phyloP scores from a whole-genome alignment of 1,140 invertebrate species.

The Papilio helenus region DNA sequence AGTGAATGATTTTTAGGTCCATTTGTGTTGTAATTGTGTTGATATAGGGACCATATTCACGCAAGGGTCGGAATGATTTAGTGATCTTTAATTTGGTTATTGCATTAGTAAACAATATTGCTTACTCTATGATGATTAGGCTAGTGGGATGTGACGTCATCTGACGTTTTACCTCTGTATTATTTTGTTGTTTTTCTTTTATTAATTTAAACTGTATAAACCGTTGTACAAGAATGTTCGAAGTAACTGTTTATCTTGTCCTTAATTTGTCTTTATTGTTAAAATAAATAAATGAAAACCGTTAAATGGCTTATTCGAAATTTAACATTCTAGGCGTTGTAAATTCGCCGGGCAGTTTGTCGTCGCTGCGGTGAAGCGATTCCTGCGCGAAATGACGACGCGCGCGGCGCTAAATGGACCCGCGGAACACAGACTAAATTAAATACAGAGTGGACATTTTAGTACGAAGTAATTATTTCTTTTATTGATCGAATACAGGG shows the following conservation, averaged over 20 bases:
- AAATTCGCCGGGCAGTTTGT: conserved; percentile 31
- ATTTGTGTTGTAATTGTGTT: conserved; percentile 69
- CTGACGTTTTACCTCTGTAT: no score
- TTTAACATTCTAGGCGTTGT: conserved; percentile 18
- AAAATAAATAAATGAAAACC: neutral
- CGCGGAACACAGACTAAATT: conserved; percentile 44
- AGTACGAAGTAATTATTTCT: neutral
- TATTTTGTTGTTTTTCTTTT: no score
- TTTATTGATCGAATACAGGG: neutral
- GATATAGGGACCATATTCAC: conserved; percentile 68
- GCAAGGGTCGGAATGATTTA: conserved; percentile 47
- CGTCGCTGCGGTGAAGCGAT: conserved; percentile 37
- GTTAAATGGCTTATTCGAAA: conserved; percentile 25
- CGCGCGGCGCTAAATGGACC: conserved; percentile 37
- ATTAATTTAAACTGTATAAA: no score
- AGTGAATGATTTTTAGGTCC: conserved; percentile 51
- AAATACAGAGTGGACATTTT: neutral
- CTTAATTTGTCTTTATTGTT: no score
- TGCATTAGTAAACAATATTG: conserved; percentile 40
- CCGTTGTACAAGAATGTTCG: no score
- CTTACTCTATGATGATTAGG: neutral
- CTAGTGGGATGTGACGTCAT: neutral
- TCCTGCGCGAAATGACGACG: conserved; percentile 46
- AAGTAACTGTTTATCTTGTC: no score
- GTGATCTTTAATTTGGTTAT: conserved; percentile 31